Conservation (phyloP, 2,113 vertebrate species). For the Hypocryptadius cinnamomeus region DNA sequence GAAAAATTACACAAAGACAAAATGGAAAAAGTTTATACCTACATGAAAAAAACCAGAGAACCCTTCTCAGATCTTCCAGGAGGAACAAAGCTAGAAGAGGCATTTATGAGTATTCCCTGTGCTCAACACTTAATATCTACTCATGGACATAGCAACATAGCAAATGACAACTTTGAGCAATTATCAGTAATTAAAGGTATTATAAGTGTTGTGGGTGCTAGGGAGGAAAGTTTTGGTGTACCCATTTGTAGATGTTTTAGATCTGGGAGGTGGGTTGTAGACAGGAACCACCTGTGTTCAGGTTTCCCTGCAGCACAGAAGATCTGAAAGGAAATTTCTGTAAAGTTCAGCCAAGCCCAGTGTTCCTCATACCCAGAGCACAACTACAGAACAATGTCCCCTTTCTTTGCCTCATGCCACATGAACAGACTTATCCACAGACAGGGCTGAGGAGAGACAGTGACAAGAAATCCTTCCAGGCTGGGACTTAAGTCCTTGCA, state of each 20-base stretch:
- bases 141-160: not conserved
- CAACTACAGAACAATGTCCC: not conserved
- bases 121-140: not conserved
- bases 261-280: not conserved
- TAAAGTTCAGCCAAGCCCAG: not conserved
- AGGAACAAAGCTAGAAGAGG: not conserved
- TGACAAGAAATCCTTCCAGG: slow-evolving; percentile 1
- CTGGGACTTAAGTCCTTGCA: not conserved
- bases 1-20: not conserved
- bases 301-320: accelerated
- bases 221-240: not conserved
- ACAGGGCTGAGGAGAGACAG: not conserved
- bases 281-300: not conserved
- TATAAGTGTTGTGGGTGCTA: not conserved
- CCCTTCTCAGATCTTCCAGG: not conserved
- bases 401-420: not conserved
- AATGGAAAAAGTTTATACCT: not conserved
- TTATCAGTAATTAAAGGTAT: not conserved
- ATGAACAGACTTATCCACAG: not conserved
- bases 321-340: not conserved
- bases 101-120: not conserved
- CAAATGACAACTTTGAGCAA: not conserved
- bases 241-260: not conserved
- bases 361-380: not conserved
- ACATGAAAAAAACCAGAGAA: not conserved